phyloP scores from a whole-genome alignment of 2,113 vertebrate species.

The Pseudopodoces humilis region DNA sequence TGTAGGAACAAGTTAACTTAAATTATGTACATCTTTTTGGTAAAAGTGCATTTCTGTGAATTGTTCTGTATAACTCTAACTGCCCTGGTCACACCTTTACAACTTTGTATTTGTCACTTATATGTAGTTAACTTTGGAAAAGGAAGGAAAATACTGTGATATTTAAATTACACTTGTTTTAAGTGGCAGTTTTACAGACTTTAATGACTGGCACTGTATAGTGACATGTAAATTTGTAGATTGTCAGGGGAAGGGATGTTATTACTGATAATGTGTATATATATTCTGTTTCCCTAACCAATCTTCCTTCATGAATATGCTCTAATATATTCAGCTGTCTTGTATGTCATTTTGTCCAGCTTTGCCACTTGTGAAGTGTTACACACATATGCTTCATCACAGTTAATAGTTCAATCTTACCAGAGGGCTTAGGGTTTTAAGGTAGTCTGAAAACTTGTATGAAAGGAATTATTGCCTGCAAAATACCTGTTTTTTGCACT shows the following conservation, averaged over 20 bases:
- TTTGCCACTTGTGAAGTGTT: constrained; percentile 32
- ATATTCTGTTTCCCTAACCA: constrained; percentile 32
- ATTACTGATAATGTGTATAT: constrained; percentile 9
- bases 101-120: background rate
- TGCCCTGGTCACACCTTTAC: background rate
- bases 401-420: constrained; percentile 7
- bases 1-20: background rate
- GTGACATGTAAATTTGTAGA: background rate
- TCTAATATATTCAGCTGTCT: constrained; percentile 49
- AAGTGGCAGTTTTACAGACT: constrained; percentile 11
- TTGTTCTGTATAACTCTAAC: background rate
- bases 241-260: constrained; percentile 13
- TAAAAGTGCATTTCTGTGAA: background rate
- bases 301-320: constrained; percentile 34
- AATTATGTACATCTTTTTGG: background rate
- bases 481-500: background rate
- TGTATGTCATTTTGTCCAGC: constrained; percentile 47
- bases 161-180: constrained; percentile 3
- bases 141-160: background rate
- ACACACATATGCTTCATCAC: constrained; percentile 3
- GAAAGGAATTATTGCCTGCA: background rate
- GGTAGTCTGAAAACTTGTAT: background rate
- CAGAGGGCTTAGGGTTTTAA: constrained; percentile 22
- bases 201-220: background rate
- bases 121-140: constrained; percentile 8